phyloP scores from a whole-genome alignment of 2,113 vertebrate genomes.

The Oophaga pumilio region DNA sequence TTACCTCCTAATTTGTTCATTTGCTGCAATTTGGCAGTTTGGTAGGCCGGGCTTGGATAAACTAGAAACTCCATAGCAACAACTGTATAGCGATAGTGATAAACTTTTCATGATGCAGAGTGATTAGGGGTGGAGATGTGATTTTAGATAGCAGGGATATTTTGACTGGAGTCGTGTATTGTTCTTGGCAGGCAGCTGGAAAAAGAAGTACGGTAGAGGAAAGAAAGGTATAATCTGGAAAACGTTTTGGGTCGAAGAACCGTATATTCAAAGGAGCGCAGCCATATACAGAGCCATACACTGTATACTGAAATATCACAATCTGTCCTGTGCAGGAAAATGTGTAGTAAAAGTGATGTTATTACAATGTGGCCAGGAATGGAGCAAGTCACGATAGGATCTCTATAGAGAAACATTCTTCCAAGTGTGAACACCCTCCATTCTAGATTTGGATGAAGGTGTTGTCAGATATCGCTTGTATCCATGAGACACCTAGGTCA shows the following conservation, averaged over 20 bases:
- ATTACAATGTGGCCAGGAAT: neutral
- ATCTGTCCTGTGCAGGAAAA: too few species aligned
- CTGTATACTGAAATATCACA: neutral
- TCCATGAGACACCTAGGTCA: too few species aligned
- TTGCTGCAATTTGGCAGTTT: neutral
- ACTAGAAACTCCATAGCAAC: neutral
- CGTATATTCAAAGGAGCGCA: neutral
- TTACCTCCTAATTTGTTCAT: too few species aligned
- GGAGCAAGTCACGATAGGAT: neutral
- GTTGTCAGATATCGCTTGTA: neutral
- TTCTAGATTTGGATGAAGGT: neutral
- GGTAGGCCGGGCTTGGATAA: too few species aligned
- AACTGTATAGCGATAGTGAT: neutral
- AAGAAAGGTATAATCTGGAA: neutral
- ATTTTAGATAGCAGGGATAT: neutral
- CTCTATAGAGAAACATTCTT: neutral
- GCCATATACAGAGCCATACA: neutral
- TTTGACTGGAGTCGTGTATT: neutral
- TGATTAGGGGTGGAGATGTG: neutral
- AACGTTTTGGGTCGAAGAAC: neutral
- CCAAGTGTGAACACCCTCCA: neutral
- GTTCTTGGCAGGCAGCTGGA: neutral
- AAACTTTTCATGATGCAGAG: neutral
- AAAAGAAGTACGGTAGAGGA: neutral
- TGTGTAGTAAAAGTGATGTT: neutral